These are phyloP conservation scores for Grapholita molesta DNA, from an alignment of 1,140 invertebrate species.

Conservation along the genomic window DNA sequence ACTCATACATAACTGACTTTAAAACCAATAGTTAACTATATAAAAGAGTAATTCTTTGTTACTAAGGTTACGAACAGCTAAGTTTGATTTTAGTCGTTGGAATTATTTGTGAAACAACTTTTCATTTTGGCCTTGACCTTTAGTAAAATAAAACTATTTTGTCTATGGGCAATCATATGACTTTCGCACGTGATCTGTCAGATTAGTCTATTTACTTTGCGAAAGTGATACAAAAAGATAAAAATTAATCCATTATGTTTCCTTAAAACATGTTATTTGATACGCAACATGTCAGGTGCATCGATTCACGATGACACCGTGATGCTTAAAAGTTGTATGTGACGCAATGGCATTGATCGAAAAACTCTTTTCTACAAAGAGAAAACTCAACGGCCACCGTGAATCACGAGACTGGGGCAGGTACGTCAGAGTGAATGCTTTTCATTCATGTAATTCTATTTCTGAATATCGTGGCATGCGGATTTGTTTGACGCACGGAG, in stretches of 20 bases:
- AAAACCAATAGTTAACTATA: no score
- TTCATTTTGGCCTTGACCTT: conserved; percentile 50
- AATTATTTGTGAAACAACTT: neutral
- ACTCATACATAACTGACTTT: no score
- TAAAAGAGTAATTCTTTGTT: no score
- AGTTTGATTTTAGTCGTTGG: no score
- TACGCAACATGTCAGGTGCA: conserved; percentile 39
- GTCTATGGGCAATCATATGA: conserved; percentile 72
- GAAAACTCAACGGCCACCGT: conserved; percentile 64
- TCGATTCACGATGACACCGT: conserved; percentile 37
- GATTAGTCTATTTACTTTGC: conserved; percentile 47
- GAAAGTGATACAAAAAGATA: conserved; percentile 33
- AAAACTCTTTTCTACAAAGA: conserved; percentile 67
- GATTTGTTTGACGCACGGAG: conserved; percentile 44
- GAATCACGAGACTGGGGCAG: conserved; percentile 61
- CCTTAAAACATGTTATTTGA: neutral
- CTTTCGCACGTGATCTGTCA: conserved; percentile 66
- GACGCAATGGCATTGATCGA: conserved; percentile 71
- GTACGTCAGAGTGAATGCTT: conserved; percentile 55
- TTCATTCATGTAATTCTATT: conserved; percentile 53
- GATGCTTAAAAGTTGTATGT: conserved; percentile 40
- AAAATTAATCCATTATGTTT: conserved; percentile 13
- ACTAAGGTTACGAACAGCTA: no score
- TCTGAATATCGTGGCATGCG: conserved; percentile 37
- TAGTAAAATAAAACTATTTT: conserved; percentile 34